These are phyloP conservation scores for Pontoporia blainvillei DNA, from an alignment of 2,113 vertebrate species.

Conservation along the genomic window DNA sequence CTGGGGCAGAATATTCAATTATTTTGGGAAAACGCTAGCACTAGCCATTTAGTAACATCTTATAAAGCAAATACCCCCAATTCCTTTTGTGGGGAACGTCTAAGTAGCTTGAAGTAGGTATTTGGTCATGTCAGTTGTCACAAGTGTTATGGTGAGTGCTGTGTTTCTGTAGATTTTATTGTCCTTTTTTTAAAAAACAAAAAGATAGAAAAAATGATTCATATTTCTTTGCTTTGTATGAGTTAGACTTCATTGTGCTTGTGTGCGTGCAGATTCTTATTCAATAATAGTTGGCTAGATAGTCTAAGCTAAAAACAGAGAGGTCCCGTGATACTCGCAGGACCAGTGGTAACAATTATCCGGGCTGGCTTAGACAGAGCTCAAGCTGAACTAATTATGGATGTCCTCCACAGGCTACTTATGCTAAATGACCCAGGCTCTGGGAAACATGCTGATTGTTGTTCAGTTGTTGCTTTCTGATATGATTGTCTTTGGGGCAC, in stretches of 20 bases:
- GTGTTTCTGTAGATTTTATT: not conserved
- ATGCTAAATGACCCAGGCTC: not conserved
- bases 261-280: not conserved
- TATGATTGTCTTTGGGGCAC: not conserved
- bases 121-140: not conserved
- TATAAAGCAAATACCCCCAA: not conserved
- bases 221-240: not conserved
- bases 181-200: not conserved
- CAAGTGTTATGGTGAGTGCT: not conserved
- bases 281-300: not conserved
- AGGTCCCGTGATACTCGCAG: not conserved
- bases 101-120: not conserved
- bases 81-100: not conserved
- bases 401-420: not conserved
- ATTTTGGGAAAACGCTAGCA: not conserved
- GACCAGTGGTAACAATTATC: not conserved
- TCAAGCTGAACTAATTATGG: not conserved
- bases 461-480: not conserved
- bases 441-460: accelerated
- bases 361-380: not conserved
- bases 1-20: not conserved
- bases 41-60: not conserved
- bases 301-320: not conserved
- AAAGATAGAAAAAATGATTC: not conserved
- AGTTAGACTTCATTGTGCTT: not conserved